Percentiles rank a stretch among this genome's conserved stretches.
Evolutionary conservation across 2,797 vertebrate species (phyloP).

Genomic region (Gymnothorax javanicus): DNA sequence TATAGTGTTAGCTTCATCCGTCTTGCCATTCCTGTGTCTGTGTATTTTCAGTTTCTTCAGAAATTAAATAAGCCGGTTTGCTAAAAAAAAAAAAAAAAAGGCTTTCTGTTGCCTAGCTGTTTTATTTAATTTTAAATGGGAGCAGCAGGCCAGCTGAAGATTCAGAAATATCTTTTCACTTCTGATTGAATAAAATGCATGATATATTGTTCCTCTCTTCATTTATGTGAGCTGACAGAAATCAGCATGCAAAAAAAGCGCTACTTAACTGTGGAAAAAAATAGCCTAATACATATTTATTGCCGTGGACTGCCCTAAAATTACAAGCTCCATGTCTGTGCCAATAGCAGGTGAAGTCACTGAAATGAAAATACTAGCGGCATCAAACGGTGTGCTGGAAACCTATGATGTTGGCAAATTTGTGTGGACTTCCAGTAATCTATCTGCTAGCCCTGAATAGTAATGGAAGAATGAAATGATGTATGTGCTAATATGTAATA

Average conservation of each 20-base stretch:
- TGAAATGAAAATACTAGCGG: background rate
- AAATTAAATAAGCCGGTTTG: background rate
- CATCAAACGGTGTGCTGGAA: background rate
- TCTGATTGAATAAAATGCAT: no score
- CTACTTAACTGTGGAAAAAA: background rate
- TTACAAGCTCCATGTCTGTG: background rate
- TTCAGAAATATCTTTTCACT: background rate
- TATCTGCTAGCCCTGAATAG: background rate
- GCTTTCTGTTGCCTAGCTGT: background rate
- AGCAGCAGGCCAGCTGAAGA: background rate
- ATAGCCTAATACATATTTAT: background rate
- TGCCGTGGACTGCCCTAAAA: background rate
- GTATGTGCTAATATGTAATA: conserved; percentile 1
- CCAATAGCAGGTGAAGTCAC: background rate
- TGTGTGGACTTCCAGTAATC: background rate
- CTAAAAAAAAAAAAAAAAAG: no score
- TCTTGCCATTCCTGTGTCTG: background rate
- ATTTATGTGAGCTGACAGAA: background rate
- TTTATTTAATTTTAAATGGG: background rate
- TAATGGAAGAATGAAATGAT: background rate
- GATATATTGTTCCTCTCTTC: no score
- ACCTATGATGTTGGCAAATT: background rate
- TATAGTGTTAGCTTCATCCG: background rate
- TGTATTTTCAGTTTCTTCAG: background rate
- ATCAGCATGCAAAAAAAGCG: background rate